phyloP scores from a whole-genome alignment of 2,113 vertebrate genomes.

The Arizona elegans region DNA sequence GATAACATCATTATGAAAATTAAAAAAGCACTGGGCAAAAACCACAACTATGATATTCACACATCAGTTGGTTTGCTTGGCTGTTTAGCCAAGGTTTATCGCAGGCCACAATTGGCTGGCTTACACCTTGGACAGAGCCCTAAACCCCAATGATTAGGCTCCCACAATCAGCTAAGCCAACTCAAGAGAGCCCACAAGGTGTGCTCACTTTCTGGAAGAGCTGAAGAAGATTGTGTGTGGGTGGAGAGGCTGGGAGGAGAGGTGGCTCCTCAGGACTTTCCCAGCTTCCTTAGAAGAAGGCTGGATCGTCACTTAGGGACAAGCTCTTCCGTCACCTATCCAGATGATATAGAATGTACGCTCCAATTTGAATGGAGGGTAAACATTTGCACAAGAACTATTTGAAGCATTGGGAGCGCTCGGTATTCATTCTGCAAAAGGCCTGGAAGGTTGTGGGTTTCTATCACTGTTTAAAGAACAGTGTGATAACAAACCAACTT shows the following conservation, averaged over 20 bases:
- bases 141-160: neutral
- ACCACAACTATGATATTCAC: neutral
- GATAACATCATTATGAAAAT: neutral
- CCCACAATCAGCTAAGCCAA: neutral
- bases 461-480: neutral
- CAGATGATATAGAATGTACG: neutral
- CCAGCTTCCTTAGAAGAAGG: neutral
- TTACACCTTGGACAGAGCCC: neutral
- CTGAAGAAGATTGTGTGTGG: neutral
- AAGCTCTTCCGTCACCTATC: neutral
- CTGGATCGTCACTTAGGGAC: accelerated
- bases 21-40: neutral
- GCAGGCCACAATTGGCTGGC: neutral
- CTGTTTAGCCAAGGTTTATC: neutral
- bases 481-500: neutral
- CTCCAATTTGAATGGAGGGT: neutral
- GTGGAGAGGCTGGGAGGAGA: neutral
- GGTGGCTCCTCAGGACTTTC: neutral
- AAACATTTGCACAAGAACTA: neutral
- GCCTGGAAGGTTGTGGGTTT: neutral
- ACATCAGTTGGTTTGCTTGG: neutral
- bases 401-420: neutral
- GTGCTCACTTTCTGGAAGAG: neutral
- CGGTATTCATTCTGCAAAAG: neutral
- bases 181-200: neutral